Base-by-base conservation (phyloP, 2,888 invertebrate genomes). In the Metacarcinus magister region DNA sequence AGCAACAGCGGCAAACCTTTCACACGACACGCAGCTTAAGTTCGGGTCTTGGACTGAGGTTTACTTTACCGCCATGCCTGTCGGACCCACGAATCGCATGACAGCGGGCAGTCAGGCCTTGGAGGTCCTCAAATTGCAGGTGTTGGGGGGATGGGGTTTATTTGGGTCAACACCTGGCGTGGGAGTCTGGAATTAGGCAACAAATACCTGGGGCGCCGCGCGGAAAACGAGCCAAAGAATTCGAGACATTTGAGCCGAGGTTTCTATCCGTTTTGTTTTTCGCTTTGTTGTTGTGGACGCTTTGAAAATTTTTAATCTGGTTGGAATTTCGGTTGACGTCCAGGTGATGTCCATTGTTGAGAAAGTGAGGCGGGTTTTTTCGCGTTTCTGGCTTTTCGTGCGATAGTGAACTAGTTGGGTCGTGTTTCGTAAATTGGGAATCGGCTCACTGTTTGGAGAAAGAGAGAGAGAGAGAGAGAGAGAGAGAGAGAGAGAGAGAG, bases 131-230 rank as follows among this genome's bases (percentile, higher is more conserved):
- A 87, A 87, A 87, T 87, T 87, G 87, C 87, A 87, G 87, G 87
- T 87, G 87, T 32, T 32, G 39, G 87, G 32, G 87, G 87, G 87
- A 19, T 87, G 87, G 39, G 87, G 87, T 32, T 87, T 87, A 87
- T 87, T 87, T 87, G 87, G 87, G 87, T 87, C 87, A 87, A 87
- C 87, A 87, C 87, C 87, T 87, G 87, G 87, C 87, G 87, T 87
- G 87, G 87, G 87, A 87, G 39, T 39, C 87, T 87, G 87, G 87
- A 87, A 87, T 87, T 87, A 87, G 87, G 39, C 87, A 87, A 87
- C 87, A 87, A 87, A 87, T 87, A 87, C 87, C 87, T 87, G 87
- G 39, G 16, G 19, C 87, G 39, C 87, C 39, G 16, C 16, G 87
- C 87, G 39, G 87, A 39, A 87, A 87, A 87, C 87, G 39, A 87